A percentile compares a stretch with the other conserved stretches of the same genome.
phyloP scores from a whole-genome alignment of 2,888 invertebrate species.

The Leuctra nigra region DNA sequence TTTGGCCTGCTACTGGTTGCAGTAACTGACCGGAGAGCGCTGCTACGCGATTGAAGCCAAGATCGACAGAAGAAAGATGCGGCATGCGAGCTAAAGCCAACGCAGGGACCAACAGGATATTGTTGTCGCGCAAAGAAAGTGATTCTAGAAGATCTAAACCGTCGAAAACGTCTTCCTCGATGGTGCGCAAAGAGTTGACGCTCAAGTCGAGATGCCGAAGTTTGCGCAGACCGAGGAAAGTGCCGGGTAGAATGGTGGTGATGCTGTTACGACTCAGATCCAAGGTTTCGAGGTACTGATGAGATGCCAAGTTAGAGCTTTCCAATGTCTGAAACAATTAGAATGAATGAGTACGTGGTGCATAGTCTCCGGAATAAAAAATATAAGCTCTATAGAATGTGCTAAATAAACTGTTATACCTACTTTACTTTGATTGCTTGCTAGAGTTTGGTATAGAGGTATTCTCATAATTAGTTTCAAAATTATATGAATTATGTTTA shows the following conservation, averaged over 20 bases:
- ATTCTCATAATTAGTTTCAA: no score
- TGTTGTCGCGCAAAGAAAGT: constrained; percentile 77
- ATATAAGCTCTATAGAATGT: no score
- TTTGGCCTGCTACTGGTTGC: constrained; percentile 53
- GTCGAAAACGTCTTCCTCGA: constrained; percentile 83
- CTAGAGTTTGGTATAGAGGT: no score
- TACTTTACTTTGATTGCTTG: no score
- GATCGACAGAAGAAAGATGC: constrained; percentile 61
- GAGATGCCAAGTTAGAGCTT: constrained; percentile 59
- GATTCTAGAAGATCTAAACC: constrained; percentile 70
- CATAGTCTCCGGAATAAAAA: no score
- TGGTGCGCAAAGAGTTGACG: constrained; percentile 79
- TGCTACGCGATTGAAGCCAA: constrained; percentile 83
- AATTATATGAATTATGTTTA: no score
- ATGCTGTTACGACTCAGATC: constrained; percentile 82
- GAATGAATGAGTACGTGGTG: no score
- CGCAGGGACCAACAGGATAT: constrained; percentile 77
- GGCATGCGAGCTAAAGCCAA: constrained; percentile 75
- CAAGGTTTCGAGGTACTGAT: constrained; percentile 62
- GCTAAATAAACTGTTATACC: no score
- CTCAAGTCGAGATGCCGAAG: constrained; percentile 73
- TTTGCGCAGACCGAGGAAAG: constrained; percentile 66
- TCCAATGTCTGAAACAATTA: constrained; percentile 77
- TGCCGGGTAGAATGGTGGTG: constrained; percentile 71
- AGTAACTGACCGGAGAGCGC: constrained; percentile 75